Base-by-base conservation (phyloP, 2,797 vertebrate species). In the Chiroxiphia lanceolata region DNA sequence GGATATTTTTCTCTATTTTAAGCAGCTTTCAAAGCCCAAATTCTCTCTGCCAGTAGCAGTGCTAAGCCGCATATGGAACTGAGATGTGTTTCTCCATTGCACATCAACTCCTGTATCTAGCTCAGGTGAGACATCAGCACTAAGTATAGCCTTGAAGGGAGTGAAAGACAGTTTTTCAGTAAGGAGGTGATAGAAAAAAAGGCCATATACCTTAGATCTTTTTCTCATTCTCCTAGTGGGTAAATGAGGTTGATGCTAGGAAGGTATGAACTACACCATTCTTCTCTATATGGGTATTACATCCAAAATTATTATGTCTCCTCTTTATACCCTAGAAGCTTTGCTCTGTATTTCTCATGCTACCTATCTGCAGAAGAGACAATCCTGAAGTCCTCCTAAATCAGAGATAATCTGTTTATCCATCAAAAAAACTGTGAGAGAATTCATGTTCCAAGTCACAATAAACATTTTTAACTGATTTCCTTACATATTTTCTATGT, bases 11-110 rank as follows among this genome's bases (percentile, higher is more conserved):
- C 75, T 78, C 48, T 82, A 44, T 89, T 94, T 96, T 94, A 97
- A 97, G 84, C 83, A 93, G 61, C 90, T 97, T 96, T 64, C 67
- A 89, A 91, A 97, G 59, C n/a, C 44, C 51, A 21, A 56, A 74
- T 91, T 93, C 72, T 54, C 85, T 94, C 80, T 97, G 61, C 42
- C 82, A 96, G 87, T 33, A 88, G 57, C 40, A 77, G 68, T 79
- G 25, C 78, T 94, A 84, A 85, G 79, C 83, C 93, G 56, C 29
- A 68, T 75, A 64, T 61, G 60, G 95, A 93, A 76, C 36, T 68
- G 27, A 56, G 48, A 93, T 34, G 47, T 60, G 11, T 79, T 94
- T 78, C 84, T 88, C 45, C 64, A 40, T 50, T 83, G 50, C 21
- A 89, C 72, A 94, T 86, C 79, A 93, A 63, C 34, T 85, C 67